Base-by-base conservation (phyloP, 2,797 vertebrate genomes). In the Limosa lapponica region DNA sequence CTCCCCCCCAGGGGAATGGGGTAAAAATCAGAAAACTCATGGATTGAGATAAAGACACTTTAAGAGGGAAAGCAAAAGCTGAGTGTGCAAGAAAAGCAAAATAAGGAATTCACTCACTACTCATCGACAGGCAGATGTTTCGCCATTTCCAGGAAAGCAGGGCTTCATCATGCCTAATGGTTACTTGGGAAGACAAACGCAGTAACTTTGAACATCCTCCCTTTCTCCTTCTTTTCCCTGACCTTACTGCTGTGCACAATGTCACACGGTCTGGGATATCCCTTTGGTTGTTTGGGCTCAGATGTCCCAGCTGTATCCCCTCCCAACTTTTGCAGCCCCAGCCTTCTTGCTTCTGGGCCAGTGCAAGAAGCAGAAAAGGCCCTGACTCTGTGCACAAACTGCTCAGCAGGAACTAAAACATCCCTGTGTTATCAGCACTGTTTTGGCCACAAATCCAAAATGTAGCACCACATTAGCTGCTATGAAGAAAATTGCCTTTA, bases 1-100 rank as follows among this genome's bases (percentile, higher is more conserved):
- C 8, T 30, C 12, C 3, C 17, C 4, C 2, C 2, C 9, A 3
- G 7, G 8, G n/a, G 18, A 24, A 51, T 51, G 16, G 14, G 23
- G n/a, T 61, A 52, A 72, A 88, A 85, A 10, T 18, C 14, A 59
- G 59, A 75, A 64, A 88, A 82, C 27, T 74, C 3, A 0, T 5
- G 24, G 20, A 6, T 20, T 88, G 49, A 67, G n/a, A 5, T 61
- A 58, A 1, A 80, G 66, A 23, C 20, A 51, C 18, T 25, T 82
- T 55, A 64, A 41, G 1, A 52, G 32, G 34, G 25, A 84, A 62
- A 93, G 62, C 28, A 85, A 90, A 79, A 88, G 24, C 62, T 14
- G 13, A 0, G 0, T 0, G 1, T 0, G 0, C 51, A 80, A 62
- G 13, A 27, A 66, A 37, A 84, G 23, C 10, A 34, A 82, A 79